Conservation (phyloP, 92 coral and sea anemone species). For the Epizoanthus stellaris region DNA sequence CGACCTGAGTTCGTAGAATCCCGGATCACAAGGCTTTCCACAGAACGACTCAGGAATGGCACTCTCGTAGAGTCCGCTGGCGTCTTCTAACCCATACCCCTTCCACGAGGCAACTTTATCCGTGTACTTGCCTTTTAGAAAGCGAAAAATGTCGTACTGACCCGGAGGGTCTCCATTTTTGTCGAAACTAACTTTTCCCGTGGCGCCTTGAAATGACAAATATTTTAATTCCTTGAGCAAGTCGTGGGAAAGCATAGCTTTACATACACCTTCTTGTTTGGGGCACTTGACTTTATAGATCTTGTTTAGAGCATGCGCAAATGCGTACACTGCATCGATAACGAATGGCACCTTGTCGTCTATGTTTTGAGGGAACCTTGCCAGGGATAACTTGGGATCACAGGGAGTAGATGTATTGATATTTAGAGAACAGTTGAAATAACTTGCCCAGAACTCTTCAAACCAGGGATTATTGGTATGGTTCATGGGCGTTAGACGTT, state of each 20-base stretch:
- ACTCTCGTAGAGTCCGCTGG: slow-evolving; percentile 11
- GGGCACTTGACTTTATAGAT: slow-evolving; percentile 80
- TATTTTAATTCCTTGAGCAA: slow-evolving; percentile 63
- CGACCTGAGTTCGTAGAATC: slow-evolving; percentile 57
- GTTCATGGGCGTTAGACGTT: slow-evolving; percentile 60
- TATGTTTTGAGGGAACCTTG: slow-evolving; percentile 41
- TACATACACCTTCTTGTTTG: slow-evolving; percentile 69
- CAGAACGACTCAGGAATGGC: slow-evolving; percentile 63
- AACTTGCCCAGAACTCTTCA: slow-evolving; percentile 78
- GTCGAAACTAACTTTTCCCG: slow-evolving; percentile 80
- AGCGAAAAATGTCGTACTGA: slow-evolving; percentile 82
- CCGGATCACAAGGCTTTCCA: slow-evolving; percentile 67
- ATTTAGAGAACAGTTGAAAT: slow-evolving; percentile 65
- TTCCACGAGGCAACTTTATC: slow-evolving; percentile 74
- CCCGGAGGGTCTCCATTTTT: slow-evolving; percentile 85
- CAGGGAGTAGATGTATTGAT: slow-evolving; percentile 52
- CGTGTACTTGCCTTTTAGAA: slow-evolving; percentile 50
- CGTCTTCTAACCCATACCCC: slow-evolving; percentile 48
- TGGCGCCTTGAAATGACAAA: slow-evolving; percentile 66
- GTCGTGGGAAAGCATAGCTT: slow-evolving; percentile 45
- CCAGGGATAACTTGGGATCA: slow-evolving; percentile 29
- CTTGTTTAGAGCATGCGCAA: slow-evolving; percentile 81
- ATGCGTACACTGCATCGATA: slow-evolving; percentile 91
- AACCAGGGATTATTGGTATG: slow-evolving; percentile 92
- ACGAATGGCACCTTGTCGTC: slow-evolving; percentile 95